Evolutionary conservation across 92 coral and sea anemone genomes (phyloP).

Genomic region (Heliopora coerulea): DNA sequence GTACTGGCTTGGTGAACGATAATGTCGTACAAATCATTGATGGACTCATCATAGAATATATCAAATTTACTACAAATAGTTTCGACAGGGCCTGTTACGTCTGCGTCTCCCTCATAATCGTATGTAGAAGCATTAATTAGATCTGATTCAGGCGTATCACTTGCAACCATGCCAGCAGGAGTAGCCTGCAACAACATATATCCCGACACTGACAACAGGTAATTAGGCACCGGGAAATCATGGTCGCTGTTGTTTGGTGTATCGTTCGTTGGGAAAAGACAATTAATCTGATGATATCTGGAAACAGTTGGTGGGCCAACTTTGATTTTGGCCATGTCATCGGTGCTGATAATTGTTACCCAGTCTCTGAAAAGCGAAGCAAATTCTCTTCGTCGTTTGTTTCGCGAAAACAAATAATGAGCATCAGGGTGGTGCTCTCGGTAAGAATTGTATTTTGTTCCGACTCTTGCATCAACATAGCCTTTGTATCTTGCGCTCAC

Average conservation of each 20-base stretch:
- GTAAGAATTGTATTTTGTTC: conserved; percentile 42
- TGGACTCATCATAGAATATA: no score
- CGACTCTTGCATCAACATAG: conserved; percentile 48
- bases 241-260: conserved; percentile 49
- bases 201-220: conserved; percentile 50
- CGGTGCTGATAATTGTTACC: conserved; percentile 15
- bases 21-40: no score
- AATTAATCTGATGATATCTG: conserved; percentile 39
- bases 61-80: no score
- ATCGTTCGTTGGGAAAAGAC: conserved; percentile 37
- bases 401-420: conserved; percentile 41
- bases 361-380: conserved; percentile 26
- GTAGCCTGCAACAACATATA: no score
- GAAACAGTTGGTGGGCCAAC: conserved; percentile 36
- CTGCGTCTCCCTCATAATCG: no score
- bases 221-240: conserved; percentile 49
- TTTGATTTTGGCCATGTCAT: conserved; percentile 40
- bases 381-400: conserved; percentile 27
- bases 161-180: no score
- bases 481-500: conserved; percentile 53
- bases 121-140: no score
- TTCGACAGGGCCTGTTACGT: no score
- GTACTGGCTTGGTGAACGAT: no score
- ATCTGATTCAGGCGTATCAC: no score
- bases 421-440: conserved; percentile 38